Evolutionary conservation across 2,797 vertebrate species (phyloP), one percentile per base, ranked within the genome.

Genomic region (Paratrypauchen microcephalus): DNA sequence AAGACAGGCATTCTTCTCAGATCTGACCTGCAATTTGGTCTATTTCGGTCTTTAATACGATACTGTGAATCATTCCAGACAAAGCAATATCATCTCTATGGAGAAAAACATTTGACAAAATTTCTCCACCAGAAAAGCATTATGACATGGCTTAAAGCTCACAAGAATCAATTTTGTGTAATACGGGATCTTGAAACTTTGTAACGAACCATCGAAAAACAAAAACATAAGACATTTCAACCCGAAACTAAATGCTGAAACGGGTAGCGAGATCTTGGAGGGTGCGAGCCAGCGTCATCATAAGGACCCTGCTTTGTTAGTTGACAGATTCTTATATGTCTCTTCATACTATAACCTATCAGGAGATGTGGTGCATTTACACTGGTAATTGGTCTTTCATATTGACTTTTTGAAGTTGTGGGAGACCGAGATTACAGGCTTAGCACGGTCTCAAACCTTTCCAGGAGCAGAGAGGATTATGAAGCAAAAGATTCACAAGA

Each of bases 341-440:
- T 5, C 70, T 63, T 69, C 73, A 41, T 61, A 74, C 52, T 67
- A 41, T 65, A 45, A 75, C 72, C 30, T n/a, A 52, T 73, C 45
- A 72, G 72, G 75, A 80, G 77, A 87, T 83, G 28, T 86, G 69
- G 41, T 69, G 71, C 70, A 83, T 89, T 87, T 83, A 86, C 77
- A 66, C 67, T 75, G 65, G 74, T 85, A 89, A 88, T 86, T 83
- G 74, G 76, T 83, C 73, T 87, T 85, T 84, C 75, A 85, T 80
- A 83, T 84, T 83, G 81, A 89, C 80, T 85, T 87, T 80, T 84
- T 80, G 63, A 81, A 89, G 82, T 87, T 88, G 84, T 88, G 86
- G 84, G 82, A 87, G 84, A 79, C 77, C 83, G 84, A 89, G 87
- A 89, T 89, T 87, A 88, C 75, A 84, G 81, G 85, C 79, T 87